phyloP scores from a whole-genome alignment of 2,888 invertebrate species.

The Erannis defoliaria region DNA sequence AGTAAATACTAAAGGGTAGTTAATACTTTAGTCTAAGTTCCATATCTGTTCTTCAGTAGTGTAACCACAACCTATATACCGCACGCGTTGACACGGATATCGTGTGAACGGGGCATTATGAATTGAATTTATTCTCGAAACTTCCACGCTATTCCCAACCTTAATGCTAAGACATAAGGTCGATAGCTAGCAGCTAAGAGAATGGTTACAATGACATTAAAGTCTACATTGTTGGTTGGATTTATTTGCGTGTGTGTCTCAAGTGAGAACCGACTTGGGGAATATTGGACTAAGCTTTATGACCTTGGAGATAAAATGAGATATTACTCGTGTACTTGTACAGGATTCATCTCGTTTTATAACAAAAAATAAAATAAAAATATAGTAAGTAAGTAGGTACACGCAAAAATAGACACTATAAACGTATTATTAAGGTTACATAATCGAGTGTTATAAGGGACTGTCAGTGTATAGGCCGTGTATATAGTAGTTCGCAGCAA shows the following conservation, averaged over 20 bases:
- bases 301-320: conserved; percentile 6
- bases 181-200: conserved; percentile 7
- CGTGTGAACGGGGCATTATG: conserved; percentile 38
- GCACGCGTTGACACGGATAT: conserved; percentile 39
- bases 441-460: too few relatives aligned
- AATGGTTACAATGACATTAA: conserved; percentile 31
- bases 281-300: conserved; percentile 12
- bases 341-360: not conserved
- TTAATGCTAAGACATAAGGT: not conserved
- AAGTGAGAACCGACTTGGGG: conserved; percentile 16
- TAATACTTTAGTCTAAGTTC: not conserved
- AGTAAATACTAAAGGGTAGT: too few relatives aligned
- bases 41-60: not conserved
- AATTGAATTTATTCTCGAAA: conserved; percentile 35
- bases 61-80: conserved; percentile 24
- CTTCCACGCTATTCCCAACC: conserved; percentile 1
- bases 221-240: conserved; percentile 36
- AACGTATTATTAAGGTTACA: too few relatives aligned
- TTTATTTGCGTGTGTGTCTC: conserved; percentile 26
- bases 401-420: too few relatives aligned
- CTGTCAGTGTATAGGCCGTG: too few relatives aligned
- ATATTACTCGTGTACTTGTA: not conserved
- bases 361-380: too few relatives aligned
- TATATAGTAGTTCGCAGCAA: too few relatives aligned
- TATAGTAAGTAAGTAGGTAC: too few relatives aligned